Percentiles rank a stretch among this genome's conserved stretches.
These are phyloP conservation scores for Bombyx huttoni DNA, from an alignment of 2,888 invertebrate species.

Conservation along the genomic window DNA sequence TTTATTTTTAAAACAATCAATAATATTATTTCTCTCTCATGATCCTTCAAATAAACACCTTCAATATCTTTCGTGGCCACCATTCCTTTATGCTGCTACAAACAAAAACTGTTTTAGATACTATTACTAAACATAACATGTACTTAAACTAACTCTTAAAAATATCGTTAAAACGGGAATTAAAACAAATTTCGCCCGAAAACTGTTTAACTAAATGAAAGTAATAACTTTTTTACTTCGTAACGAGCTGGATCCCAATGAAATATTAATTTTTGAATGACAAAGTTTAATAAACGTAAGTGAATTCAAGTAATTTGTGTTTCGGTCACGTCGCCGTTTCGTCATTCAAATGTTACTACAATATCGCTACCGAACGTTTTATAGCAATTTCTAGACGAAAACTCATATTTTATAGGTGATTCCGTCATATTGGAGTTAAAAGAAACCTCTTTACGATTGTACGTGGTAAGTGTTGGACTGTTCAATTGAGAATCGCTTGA, in stretches of 20 bases:
- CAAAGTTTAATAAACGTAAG: constrained; percentile 15
- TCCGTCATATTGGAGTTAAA: constrained; percentile 28
- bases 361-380: constrained; percentile 36
- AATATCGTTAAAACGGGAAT: background rate
- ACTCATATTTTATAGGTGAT: constrained; percentile 49
- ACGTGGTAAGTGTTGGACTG: constrained; percentile 8
- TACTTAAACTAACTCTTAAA: too few species aligned
- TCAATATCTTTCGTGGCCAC: too few species aligned
- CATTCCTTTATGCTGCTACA: too few species aligned
- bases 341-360: constrained; percentile 34
- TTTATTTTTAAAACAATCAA: too few species aligned
- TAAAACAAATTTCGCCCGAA: background rate
- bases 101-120: too few species aligned
- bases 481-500: background rate
- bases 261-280: constrained; percentile 5
- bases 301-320: constrained; percentile 7
- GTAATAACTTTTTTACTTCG: constrained; percentile 9
- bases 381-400: constrained; percentile 38
- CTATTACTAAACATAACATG: too few species aligned
- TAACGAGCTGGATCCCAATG: constrained; percentile 7
- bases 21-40: too few species aligned
- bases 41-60: too few species aligned
- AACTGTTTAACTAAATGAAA: background rate
- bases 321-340: constrained; percentile 32
- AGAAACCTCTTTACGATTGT: constrained; percentile 33